Base-by-base conservation (phyloP, 2,888 invertebrate species). In the Corbicula japonica region DNA sequence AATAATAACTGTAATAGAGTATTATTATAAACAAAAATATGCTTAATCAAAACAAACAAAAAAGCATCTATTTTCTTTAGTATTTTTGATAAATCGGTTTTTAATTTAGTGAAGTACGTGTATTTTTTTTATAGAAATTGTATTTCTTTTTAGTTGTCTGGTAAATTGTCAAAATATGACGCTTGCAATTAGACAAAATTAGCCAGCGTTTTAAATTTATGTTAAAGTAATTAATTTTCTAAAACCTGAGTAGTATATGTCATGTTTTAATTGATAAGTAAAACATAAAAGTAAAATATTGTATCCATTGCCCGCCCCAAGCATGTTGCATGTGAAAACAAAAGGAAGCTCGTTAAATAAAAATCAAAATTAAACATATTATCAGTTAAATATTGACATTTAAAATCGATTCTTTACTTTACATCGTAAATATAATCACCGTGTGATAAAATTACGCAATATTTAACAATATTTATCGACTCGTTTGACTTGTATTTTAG, bases 371-470 rank as follows among this genome's bases (percentile, higher is more conserved):
- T 56, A 32, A 56, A 32, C 32, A 56, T 18, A 2, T 28, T 15
- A 62, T 62, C 71, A 30, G 54, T 52, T 52, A 65, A 62, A 58
- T 61, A 61, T 52, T 71, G 71, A 71, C 71, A 71, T 30, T 41
- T 52, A 54, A 41, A 70, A 58, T 23, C 62, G 52, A 71, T 71
- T 50, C 38, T 62, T 60, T 35, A 34, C 41, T 30, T 58, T 41
- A 62, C 62, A 34, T 50, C 61, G 28, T 41, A 52, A 71, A 71
- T 71, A 26, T 52, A 62, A 71, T 44, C 44, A 6, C n/a, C 52
- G n/a, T 52, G 38, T 50, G 23, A 71, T 71, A 62, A 54, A 71
- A 71, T 71, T 38, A 62, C 54, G 48, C 41, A 71, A 71, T 52
- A 30, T 52, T n/a, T n/a, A n/a, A n/a, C n/a, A n/a, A n/a, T n/a